Base-by-base conservation (phyloP, 2,888 invertebrate species). In the Dasysyrphus albostriatus region DNA sequence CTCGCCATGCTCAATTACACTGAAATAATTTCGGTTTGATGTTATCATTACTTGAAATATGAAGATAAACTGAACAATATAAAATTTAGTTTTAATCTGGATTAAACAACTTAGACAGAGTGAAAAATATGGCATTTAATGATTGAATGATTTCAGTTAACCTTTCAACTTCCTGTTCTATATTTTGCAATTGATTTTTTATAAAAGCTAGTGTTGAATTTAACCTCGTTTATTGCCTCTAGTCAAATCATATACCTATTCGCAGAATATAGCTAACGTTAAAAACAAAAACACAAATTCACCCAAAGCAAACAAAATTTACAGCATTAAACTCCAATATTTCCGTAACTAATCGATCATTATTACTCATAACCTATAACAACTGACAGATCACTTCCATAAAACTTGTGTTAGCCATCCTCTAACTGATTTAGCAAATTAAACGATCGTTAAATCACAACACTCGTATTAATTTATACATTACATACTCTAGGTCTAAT, bases 381-480 rank as follows among this genome's bases (percentile, higher is more conserved):
- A 37, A 37, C 47, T 54, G 69, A 69, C 69, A 54, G 69, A 77
- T 77, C 51, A 67, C 37, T 32, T 63, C 54, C 39, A 59, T 73
- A 19, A 67, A 47, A 67, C 51, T 51, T 14, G n/a, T 61, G 54
- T 32, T 69, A 44, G 37, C 54, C 39, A 77, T 72, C 58, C 24
- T 67, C 8, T 51, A 58, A 67, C 65, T 77, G 78, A 83, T 83
- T 69, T 63, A 39, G 54, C 61, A 73, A 83, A 74, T 69, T 74
- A 79, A 83, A 70, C 83, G 83, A 75, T 70, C 67, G 63, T 59
- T 54, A 65, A 61, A 76, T 76, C 75, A 54, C 59, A 67, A 32
- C 19, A 49, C 49, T 61, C 63, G 16, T n/a, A 87, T 54, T 72
- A 87, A 79, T 75, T 37, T 51, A 12, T 16, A 51, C 47, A 65